Conservation (phyloP, 2,888 invertebrate genomes). For the Unio delphinus region DNA sequence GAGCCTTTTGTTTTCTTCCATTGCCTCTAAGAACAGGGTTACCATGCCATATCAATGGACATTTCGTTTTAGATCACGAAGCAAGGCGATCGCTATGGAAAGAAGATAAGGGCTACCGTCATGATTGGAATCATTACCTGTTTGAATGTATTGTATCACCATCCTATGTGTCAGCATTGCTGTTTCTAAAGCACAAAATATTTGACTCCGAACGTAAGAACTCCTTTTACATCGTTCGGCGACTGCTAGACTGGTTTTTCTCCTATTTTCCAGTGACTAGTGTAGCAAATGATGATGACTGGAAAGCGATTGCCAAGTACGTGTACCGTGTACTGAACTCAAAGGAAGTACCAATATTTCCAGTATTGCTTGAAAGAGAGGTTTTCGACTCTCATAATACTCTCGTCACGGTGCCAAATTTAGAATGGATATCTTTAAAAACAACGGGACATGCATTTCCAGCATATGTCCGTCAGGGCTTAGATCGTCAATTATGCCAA, state of each 20-base stretch:
- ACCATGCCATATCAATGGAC: constrained; percentile 58
- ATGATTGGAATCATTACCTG: constrained; percentile 59
- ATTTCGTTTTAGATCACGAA: constrained; percentile 58
- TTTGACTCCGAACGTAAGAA: constrained; percentile 2
- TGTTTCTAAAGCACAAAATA: constrained; percentile 8
- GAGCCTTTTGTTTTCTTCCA: constrained; percentile 52
- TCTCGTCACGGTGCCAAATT: no score
- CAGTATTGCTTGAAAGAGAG: neutral
- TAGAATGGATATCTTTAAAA: neutral
- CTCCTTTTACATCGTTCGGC: constrained; percentile 21
- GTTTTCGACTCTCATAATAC: neutral
- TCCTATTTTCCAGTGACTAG: constrained; percentile 16
- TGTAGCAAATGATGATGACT: constrained; percentile 10
- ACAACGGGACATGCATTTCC: neutral
- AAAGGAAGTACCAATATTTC: constrained; percentile 1
- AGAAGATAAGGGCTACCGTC: constrained; percentile 8
- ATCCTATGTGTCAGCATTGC: constrained; percentile 43
- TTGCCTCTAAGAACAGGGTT: constrained; percentile 44
- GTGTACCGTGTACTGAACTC: constrained; percentile 8
- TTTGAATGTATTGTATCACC: constrained; percentile 50
- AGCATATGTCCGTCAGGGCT: neutral
- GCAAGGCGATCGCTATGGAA: constrained; percentile 44
- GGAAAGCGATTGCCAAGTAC: constrained; percentile 8
- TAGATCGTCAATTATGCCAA: neutral
- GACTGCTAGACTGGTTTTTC: no score